A percentile compares a stretch with the other conserved stretches of the same genome.
Evolutionary conservation across 2,113 vertebrate species (phyloP).

Genomic region (Osmerus eperlanus): DNA sequence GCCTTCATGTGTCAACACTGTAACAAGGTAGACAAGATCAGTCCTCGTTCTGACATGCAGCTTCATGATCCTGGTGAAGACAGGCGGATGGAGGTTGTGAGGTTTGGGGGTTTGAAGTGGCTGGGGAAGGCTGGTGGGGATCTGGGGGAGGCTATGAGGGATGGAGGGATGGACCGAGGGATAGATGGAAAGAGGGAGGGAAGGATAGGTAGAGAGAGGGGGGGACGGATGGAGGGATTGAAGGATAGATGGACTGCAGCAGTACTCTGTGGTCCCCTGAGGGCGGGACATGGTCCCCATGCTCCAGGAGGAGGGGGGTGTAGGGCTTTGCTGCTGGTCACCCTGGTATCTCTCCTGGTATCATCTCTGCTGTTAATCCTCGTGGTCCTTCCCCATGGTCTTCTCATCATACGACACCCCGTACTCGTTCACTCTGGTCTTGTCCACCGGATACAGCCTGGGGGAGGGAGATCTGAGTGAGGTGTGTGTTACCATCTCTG

Average conservation of each 20-base stretch:
- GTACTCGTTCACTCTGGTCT: conserved; percentile 92
- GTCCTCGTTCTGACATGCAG: neutral
- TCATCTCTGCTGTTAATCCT: conserved; percentile 65
- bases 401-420: conserved; percentile 83
- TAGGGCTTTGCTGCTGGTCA: too few species aligned
- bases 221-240: neutral
- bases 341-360: neutral
- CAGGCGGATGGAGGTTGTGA: neutral
- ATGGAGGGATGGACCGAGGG: neutral
- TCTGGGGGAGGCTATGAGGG: neutral
- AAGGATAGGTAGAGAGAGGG: neutral
- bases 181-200: neutral
- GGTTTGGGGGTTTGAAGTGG: neutral
- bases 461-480: neutral
- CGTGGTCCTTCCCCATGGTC: conserved; percentile 76
- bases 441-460: conserved; percentile 99
- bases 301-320: too few species aligned
- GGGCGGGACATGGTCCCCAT: too few species aligned
- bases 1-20: conserved; percentile 37
- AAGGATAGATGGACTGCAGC: too few species aligned
- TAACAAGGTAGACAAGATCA: conserved; percentile 7
- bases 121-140: neutral
- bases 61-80: neutral
- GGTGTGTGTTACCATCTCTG: neutral
- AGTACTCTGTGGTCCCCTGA: too few species aligned